These are phyloP conservation scores for Cacoxenus indagator DNA, from an alignment of 2,888 invertebrate species.

Conservation along the genomic window DNA sequence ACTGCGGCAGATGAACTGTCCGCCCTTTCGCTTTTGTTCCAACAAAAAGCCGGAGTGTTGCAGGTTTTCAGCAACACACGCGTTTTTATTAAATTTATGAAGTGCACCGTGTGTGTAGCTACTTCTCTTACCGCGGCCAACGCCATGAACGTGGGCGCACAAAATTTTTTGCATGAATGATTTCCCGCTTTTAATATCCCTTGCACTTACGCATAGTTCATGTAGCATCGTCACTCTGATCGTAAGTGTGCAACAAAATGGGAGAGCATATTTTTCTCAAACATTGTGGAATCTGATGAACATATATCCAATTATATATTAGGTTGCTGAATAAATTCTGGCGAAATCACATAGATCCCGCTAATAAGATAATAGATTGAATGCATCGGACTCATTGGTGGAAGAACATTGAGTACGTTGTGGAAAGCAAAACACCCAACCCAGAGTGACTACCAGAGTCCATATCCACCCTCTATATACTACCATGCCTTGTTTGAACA, in stretches of 20 bases:
- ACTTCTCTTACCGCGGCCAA: neutral
- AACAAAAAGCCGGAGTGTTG: slow-evolving; percentile 24
- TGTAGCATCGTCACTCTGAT: neutral
- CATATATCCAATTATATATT: no score
- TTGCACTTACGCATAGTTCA: neutral
- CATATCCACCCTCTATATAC: no score
- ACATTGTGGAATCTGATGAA: no score
- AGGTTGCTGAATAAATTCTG: no score
- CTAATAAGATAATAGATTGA: no score
- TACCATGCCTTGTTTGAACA: no score
- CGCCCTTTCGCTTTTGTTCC: slow-evolving; percentile 28
- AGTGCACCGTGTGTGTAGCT: slow-evolving; percentile 11
- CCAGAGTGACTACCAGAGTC: no score
- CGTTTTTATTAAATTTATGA: slow-evolving; percentile 38
- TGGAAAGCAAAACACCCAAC: no score
- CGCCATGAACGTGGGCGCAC: neutral
- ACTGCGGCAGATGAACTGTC: slow-evolving; percentile 34
- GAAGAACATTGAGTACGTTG: no score
- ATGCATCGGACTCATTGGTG: no score
- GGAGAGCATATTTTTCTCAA: neutral
- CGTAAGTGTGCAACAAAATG: neutral
- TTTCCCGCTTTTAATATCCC: neutral
- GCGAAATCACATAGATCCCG: no score
- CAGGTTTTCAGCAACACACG: slow-evolving; percentile 20
- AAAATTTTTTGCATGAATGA: slow-evolving; percentile 19